Base-by-base conservation (phyloP, 2,797 vertebrate genomes). In the Cephalopachus bancanus region DNA sequence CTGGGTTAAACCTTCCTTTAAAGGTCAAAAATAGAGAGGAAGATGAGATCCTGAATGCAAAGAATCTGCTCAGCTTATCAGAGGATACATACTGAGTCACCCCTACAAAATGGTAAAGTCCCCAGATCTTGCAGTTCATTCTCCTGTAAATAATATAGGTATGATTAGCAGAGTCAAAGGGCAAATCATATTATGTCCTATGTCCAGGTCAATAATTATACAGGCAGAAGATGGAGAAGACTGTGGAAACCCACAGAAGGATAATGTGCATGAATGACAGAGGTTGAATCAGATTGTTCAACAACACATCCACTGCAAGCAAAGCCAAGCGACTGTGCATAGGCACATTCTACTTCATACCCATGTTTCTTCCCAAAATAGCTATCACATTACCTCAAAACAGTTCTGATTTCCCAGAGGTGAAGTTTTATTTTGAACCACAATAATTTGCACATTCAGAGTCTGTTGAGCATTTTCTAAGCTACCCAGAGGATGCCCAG, bases 401-500 rank as follows among this genome's bases (percentile, higher is more conserved):
- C 55, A 62, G 14, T 44, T 86, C 57, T 76, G 51, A 79, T 71
- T 87, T 81, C 16, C 24, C 37, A 19, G 76, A 22, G 17, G 74
- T 59, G 24, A 94, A 24, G 2, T 81, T 94, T 49, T 67, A 30
- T 83, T 60, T 89, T 86, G 59, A 92, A 76, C 20, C 37, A 37
- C 19, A 89, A 30, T 65, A 83, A 87, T 93, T 83, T 93, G 6
- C 20, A 93, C 81, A 89, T 30, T 72, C 44, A 30, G 37, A 49
- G 10, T 64, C 65, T 79, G n/a, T 75, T 30, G 11, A 93, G 16
- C 53, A 26, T 93, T 86, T 88, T 93, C 44, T 59, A 96, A 83
- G 87, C 14, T 37, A 65, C 30, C 14, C 85, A 11, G 33, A 86
- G 57, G 49, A 94, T 62, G 97, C 51, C n/a, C 79, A 90, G 94